Evolutionary conservation across 1,140 invertebrate genomes (phyloP).

Genomic region (Lordiphosa clarofinis): DNA sequence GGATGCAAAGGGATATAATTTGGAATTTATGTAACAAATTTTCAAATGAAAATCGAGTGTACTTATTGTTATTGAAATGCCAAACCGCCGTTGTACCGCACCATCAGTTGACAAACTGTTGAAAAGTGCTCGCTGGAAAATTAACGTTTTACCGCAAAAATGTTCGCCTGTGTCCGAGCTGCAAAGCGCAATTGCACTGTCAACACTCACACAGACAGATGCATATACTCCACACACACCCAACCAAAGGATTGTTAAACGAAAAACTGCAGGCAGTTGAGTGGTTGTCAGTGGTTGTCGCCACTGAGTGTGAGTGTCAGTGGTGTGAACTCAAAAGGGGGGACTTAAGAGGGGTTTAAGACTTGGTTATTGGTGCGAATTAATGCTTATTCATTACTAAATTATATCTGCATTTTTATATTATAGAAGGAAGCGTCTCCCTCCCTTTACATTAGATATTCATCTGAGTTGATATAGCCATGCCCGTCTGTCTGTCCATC

Average conservation of each 20-base stretch:
- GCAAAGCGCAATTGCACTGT: constrained; percentile 64
- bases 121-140: constrained; percentile 72
- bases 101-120: constrained; percentile 61
- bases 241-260: constrained; percentile 56
- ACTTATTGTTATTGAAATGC: constrained; percentile 37
- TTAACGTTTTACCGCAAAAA: constrained; percentile 77
- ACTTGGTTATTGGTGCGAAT: too few species aligned
- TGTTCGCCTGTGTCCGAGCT: constrained; percentile 45
- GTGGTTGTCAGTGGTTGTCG: constrained; percentile 67
- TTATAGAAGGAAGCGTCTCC: too few species aligned
- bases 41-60: constrained; percentile 23
- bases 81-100: constrained; percentile 30
- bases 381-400: too few species aligned
- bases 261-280: constrained; percentile 74
- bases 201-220: constrained; percentile 47
- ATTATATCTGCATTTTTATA: too few species aligned
- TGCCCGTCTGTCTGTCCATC: too few species aligned
- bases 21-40: constrained; percentile 37
- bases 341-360: too few species aligned
- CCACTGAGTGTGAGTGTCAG: constrained; percentile 23
- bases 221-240: constrained; percentile 9
- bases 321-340: constrained; percentile 21
- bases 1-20: constrained; percentile 4
- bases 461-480: too few species aligned
- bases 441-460: too few species aligned